phyloP scores from a whole-genome alignment of 2,113 vertebrate genomes.

The Chionomys nivalis region DNA sequence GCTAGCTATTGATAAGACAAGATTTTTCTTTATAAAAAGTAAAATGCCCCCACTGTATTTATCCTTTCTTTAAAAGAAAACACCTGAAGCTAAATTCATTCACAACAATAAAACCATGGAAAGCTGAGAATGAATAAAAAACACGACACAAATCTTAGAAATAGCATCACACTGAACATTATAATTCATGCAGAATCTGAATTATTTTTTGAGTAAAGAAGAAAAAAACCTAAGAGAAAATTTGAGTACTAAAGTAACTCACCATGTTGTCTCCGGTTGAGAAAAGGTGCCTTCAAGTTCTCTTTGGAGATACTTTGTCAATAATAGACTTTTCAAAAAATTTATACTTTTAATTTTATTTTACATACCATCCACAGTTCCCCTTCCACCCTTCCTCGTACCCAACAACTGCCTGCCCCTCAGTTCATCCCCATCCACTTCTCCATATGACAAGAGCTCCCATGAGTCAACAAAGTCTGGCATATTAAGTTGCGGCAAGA shows the following conservation, averaged over 20 bases:
- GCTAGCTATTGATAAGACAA: neutral
- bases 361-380: too few relatives aligned
- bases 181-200: neutral
- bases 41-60: neutral
- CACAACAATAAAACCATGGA: neutral
- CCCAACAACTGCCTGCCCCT: too few relatives aligned
- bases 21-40: neutral
- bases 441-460: too few relatives aligned
- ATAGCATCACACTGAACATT: neutral
- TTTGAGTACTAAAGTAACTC: neutral
- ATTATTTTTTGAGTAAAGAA: conserved; percentile 31
- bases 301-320: neutral
- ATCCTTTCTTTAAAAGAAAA: neutral
- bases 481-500: too few relatives aligned
- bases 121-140: neutral
- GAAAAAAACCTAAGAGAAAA: neutral
- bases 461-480: too few relatives aligned
- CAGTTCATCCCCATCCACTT: too few relatives aligned
- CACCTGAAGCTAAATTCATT: neutral
- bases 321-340: neutral
- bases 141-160: neutral
- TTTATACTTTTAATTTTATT: too few relatives aligned
- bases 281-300: neutral
- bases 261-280: neutral
- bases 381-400: too few relatives aligned